Percentiles rank a stretch among this genome's conserved stretches.
phyloP scores from a whole-genome alignment of 2,113 vertebrate genomes.

The Capra hircus region DNA sequence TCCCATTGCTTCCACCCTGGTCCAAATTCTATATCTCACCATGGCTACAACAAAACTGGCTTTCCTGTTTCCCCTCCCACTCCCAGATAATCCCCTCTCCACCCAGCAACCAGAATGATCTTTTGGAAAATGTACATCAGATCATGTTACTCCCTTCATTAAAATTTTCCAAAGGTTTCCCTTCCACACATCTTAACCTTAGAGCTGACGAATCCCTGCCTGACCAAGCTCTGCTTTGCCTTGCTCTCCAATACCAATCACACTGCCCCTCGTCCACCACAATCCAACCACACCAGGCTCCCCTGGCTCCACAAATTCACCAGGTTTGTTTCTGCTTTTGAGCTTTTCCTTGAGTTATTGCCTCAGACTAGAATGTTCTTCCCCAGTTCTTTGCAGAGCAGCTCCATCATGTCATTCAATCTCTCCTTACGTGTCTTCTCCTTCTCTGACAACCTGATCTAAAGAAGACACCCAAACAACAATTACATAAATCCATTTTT shows the following conservation, averaged over 20 bases:
- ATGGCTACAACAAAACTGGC: not conserved
- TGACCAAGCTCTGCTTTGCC: not conserved
- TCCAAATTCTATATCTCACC: not conserved
- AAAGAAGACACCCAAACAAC: not conserved
- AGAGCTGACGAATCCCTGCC: not conserved
- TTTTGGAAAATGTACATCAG: not conserved
- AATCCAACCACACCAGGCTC: not conserved
- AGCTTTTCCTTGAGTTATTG: not conserved
- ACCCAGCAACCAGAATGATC: not conserved
- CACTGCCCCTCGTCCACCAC: not conserved
- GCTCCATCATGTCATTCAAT: not conserved
- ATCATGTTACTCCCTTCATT: not conserved
- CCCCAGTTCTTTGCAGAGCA: not conserved
- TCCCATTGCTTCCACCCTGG: not conserved
- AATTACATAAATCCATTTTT: not conserved
- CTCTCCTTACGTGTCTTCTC: not conserved
- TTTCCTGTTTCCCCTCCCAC: not conserved
- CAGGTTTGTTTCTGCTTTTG: not conserved
- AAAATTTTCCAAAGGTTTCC: not conserved
- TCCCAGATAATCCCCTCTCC: not conserved
- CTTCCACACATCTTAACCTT: not conserved
- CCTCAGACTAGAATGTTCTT: not conserved
- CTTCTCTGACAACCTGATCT: not conserved
- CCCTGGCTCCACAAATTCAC: not conserved
- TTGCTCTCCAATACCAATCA: not conserved